Percentiles rank a stretch among this genome's conserved stretches.
Conservation (phyloP, 2,888 invertebrate species). For the Chymomyza amoena region DNA sequence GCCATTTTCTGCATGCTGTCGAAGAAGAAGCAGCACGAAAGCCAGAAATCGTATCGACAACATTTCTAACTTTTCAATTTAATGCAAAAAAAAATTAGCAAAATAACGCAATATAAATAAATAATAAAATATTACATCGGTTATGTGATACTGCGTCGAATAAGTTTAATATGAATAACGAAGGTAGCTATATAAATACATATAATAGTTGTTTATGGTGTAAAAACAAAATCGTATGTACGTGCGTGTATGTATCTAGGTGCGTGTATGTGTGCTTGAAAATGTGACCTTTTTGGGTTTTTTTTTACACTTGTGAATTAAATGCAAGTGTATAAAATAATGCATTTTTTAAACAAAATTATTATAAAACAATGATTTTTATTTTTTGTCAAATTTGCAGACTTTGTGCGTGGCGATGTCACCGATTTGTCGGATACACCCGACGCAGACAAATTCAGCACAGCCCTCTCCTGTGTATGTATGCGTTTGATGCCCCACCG, state of each 20-base stretch:
- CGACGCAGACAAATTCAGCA: slow-evolving; percentile 80
- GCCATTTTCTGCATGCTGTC: slow-evolving; percentile 50
- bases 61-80: neutral
- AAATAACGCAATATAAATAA: too few species aligned
- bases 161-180: slow-evolving; percentile 11
- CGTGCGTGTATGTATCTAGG: neutral
- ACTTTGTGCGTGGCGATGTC: slow-evolving; percentile 80
- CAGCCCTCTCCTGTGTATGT: slow-evolving; percentile 85
- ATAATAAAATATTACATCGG: neutral
- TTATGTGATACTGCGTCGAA: neutral
- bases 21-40: slow-evolving; percentile 23
- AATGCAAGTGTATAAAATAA: neutral
- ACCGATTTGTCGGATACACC: slow-evolving; percentile 78
- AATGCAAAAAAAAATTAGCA: neutral
- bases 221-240: too few species aligned
- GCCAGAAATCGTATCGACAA: slow-evolving; percentile 24
- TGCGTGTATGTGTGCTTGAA: neutral
- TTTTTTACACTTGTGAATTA: neutral
- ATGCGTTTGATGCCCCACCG: slow-evolving; percentile 92
- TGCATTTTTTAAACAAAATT: neutral
- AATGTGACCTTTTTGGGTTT: neutral
- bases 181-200: slow-evolving; percentile 18
- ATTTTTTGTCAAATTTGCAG: slow-evolving; percentile 75
- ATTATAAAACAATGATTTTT: neutral
- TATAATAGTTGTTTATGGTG: neutral